A percentile compares a stretch with the other conserved stretches of the same genome.
These are phyloP conservation scores for Empidonax alnorum DNA, from an alignment of 2,113 vertebrate genomes.

Conservation along the genomic window DNA sequence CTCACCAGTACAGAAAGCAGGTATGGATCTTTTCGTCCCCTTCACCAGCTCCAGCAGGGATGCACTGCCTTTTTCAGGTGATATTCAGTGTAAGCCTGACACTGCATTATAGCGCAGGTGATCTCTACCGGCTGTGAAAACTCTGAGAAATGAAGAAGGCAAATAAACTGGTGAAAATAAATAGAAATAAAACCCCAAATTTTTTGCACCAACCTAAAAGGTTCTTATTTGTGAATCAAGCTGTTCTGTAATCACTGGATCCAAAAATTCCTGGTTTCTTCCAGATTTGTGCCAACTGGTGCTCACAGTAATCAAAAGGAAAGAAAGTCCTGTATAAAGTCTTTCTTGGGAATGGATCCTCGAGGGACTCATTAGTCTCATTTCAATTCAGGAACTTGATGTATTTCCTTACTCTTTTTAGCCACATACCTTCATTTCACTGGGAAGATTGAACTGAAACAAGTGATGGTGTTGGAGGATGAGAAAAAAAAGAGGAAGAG, in stretches of 20 bases:
- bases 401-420: background rate
- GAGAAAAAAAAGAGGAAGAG: background rate
- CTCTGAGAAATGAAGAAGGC: background rate
- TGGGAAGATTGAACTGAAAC: background rate
- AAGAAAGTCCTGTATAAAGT: background rate
- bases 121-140: background rate
- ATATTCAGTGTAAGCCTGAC: background rate
- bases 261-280: background rate
- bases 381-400: background rate
- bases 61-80: background rate
- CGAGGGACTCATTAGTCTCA: background rate
- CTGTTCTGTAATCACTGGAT: background rate
- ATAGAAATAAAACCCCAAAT: background rate
- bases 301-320: background rate
- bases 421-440: background rate
- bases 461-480: background rate
- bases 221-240: background rate
- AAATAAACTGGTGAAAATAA: background rate
- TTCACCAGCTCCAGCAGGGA: background rate
- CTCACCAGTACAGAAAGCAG: background rate
- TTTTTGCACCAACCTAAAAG: background rate
- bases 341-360: background rate
- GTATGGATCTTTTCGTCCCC: background rate
- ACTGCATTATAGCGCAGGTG: background rate
- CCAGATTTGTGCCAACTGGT: background rate